These are phyloP conservation scores for Drosophila hydei DNA, from an alignment of 1,140 invertebrate genomes.

Conservation along the genomic window DNA sequence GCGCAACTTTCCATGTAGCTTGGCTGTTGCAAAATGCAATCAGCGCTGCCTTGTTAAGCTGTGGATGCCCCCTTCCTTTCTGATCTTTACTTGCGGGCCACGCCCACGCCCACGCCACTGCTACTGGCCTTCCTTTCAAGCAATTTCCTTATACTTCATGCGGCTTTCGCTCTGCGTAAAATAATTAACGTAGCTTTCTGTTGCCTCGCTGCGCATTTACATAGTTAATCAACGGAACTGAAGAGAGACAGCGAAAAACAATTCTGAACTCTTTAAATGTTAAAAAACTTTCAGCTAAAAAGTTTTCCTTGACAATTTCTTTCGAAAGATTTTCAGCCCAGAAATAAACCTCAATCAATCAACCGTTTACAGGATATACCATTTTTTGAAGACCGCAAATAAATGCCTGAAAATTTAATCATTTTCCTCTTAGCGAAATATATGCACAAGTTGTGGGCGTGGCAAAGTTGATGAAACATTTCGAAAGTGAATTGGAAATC, in stretches of 20 bases:
- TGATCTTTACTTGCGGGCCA: too few relatives aligned
- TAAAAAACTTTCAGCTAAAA: too few relatives aligned
- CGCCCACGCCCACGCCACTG: background rate
- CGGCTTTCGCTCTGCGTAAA: slow-evolving; percentile 56
- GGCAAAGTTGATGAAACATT: background rate
- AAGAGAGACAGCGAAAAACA: background rate
- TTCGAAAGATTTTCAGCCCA: too few relatives aligned
- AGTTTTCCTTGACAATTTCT: too few relatives aligned
- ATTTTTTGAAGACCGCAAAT: slow-evolving; percentile 20
- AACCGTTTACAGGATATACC: background rate
- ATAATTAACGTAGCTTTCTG: slow-evolving; percentile 72
- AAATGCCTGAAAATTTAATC: slow-evolving; percentile 26
- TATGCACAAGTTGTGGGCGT: slow-evolving; percentile 3
- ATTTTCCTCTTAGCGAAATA: slow-evolving; percentile 10
- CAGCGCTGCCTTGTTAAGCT: slow-evolving; percentile 64
- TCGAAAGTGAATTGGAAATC: slow-evolving; percentile 40
- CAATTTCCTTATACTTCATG: slow-evolving; percentile 18
- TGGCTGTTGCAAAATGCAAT: slow-evolving; percentile 66
- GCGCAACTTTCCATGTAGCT: background rate
- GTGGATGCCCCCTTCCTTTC: background rate
- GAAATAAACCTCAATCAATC: background rate
- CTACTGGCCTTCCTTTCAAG: background rate
- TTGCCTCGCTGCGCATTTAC: slow-evolving; percentile 58
- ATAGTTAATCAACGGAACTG: slow-evolving; percentile 60
- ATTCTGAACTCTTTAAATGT: too few relatives aligned